These are phyloP conservation scores for Triops cancriformis DNA, from an alignment of 1,140 invertebrate genomes.

Conservation along the genomic window DNA sequence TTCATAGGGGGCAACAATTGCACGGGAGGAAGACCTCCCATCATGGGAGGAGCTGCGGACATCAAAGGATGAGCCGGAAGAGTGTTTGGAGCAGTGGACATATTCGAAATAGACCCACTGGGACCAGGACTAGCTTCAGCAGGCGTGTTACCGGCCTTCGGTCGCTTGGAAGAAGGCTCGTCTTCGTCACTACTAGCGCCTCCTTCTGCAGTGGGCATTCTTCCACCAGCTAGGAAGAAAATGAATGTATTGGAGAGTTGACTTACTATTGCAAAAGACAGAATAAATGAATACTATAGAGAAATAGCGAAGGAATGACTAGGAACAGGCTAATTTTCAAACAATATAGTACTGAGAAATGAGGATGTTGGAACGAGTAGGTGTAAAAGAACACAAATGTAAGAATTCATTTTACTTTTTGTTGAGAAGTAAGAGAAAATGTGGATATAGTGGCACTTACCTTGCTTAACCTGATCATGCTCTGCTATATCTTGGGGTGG, in stretches of 20 bases:
- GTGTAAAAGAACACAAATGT: too few species aligned
- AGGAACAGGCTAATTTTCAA: not conserved
- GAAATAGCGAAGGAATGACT: too few species aligned
- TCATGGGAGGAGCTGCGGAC: slow-evolving; percentile 20
- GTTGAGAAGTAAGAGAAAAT: too few species aligned
- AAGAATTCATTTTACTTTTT: too few species aligned
- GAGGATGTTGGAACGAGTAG: too few species aligned
- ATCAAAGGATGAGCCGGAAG: slow-evolving; percentile 24
- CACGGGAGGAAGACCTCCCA: slow-evolving; percentile 27
- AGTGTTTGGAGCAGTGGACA: slow-evolving; percentile 5
- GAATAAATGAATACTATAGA: not conserved
- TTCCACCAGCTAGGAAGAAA: slow-evolving; percentile 19
- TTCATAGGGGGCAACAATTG: slow-evolving; percentile 22
- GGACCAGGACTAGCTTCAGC: slow-evolving; percentile 15
- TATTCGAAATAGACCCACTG: not conserved
- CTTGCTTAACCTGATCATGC: slow-evolving; percentile 78
- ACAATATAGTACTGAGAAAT: not conserved
- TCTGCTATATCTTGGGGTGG: slow-evolving; percentile 88
- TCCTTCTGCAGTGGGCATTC: slow-evolving; percentile 41
- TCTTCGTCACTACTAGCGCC: slow-evolving; percentile 40
- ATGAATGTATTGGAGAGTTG: too few species aligned
- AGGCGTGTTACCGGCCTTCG: slow-evolving; percentile 1
- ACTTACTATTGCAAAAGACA: too few species aligned
- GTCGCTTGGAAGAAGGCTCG: slow-evolving; percentile 16
- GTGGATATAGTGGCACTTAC: slow-evolving; percentile 36